phyloP scores from a whole-genome alignment of 2,113 vertebrate genomes.

The Tragelaphus buxtoni region DNA sequence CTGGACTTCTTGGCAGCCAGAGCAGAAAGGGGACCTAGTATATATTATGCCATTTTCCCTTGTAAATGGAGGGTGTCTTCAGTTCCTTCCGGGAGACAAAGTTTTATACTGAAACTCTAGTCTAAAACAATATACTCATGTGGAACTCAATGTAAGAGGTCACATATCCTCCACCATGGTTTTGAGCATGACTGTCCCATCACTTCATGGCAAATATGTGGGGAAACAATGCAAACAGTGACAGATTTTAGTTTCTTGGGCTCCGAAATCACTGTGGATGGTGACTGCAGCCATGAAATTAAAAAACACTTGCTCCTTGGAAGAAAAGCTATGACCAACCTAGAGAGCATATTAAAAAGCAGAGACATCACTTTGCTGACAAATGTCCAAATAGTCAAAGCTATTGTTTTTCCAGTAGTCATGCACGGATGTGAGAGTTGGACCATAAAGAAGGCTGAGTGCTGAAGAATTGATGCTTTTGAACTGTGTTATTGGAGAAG shows the following conservation, averaged over 20 bases:
- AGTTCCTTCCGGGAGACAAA: neutral
- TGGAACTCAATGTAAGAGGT: neutral
- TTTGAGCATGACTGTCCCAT: neutral
- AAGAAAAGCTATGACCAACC: neutral
- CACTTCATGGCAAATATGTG: neutral
- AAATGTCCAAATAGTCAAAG: neutral
- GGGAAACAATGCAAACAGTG: neutral
- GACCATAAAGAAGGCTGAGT: neutral
- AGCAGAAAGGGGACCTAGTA: neutral
- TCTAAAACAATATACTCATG: neutral
- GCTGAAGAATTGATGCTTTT: neutral
- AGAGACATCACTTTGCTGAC: neutral
- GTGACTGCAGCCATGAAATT: neutral
- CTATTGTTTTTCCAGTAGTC: neutral
- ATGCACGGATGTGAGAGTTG: neutral
- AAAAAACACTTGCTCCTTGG: neutral
- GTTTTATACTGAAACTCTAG: neutral
- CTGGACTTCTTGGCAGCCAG: neutral
- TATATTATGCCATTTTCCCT: neutral
- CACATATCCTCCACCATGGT: neutral
- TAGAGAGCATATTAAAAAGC: neutral
- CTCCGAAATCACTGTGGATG: neutral
- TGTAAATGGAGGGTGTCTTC: neutral
- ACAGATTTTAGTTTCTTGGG: neutral
- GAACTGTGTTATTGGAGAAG: neutral